Base-by-base conservation (phyloP, 2,113 vertebrate genomes). In the Rhinopomastus cyanomelas region DNA sequence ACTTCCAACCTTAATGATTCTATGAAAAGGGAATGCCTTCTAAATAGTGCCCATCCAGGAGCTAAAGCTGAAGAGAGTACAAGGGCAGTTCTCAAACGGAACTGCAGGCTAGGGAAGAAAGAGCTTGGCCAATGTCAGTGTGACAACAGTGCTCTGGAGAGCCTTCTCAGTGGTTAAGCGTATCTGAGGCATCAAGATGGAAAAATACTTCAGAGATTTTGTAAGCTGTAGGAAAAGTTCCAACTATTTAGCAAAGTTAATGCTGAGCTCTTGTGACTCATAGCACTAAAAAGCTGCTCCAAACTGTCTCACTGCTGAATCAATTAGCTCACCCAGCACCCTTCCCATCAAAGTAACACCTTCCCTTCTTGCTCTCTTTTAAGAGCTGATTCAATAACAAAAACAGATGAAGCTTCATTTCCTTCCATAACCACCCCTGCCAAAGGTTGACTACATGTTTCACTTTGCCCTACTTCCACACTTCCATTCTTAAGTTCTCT, bases 181-280 rank as follows among this genome's bases (percentile, higher is more conserved):
- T 80, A 78, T 77, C 88, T 69, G n/a, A 92, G 67, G 32, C 81
- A 92, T 64, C 82, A 76, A 73, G 61, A 77, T 68, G 90, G 88
- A 93, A 83, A 91, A 96, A 95, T 95, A 88, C 89, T 92, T 95
- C 27, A 46, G 87, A 60, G 91, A 73, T 94, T 93, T 93, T 87
- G 91, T 96, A 89, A 95, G 90, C 90, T 80, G 71, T 53, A 86
- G 80, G 85, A 93, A 79, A 81, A 89, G 52, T 74, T 91, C 51
- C 93, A 94, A 37, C 68, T 89, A 82, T 93, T 92, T 81, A 84
- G 72, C 6, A 29, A 30, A 92, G 91, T 93, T 95, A 88, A 92
- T 86, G 85, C 74, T 91, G 88, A 92, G 74, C 65, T 93, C 61
- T 71, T 94, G 69, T 96, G 96, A 94, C 81, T 95, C 93, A 95